Evolutionary conservation across 2,113 vertebrate genomes (phyloP), one percentile per base, ranked within the genome.

Genomic region (Progne subis): DNA sequence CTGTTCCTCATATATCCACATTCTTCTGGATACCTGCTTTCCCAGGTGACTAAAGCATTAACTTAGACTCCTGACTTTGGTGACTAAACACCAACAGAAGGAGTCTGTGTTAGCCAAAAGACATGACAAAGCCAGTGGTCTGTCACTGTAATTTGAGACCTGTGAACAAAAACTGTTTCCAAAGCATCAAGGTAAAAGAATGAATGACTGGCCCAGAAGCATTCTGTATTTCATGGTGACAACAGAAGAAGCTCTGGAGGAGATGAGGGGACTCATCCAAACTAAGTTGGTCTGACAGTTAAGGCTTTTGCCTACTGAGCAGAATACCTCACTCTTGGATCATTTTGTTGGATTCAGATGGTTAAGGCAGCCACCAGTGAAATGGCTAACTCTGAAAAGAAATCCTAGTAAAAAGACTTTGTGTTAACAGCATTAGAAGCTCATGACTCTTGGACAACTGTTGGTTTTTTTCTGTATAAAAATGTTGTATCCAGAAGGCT

Each of bases 51-150:
- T 64, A 4, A 10, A 34, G 31, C 21, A 37, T 56, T 72, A 74
- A 74, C 41, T 49, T 56, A 5, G 9, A 39, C 8, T 75, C 28
- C 64, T 78, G 56, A 77, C 57, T 64, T 61, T 28, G 5, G 6
- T 31, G 14, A 60, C 32, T 67, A 34, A 95, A 70, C 25, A 74
- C 12, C 34, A 69, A 16, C 14, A 72, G 53, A 49, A 76, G 18
- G 12, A 86, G 47, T 18, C 31, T 84, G 20, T 26, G 12, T 69
- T 47, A 67, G 43, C 29, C 69, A 71, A 79, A 56, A 89, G 7
- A 67, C 32, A 83, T 24, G 46, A 25, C 9, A 63, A 86, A 49
- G 5, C 37, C 0, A 0, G 34, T 0, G 0, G 13, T 28, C 29
- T 82, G 72, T 81, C 29, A 31, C 32, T 15, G 43, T 18, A 75